Evolutionary conservation across 2,113 vertebrate genomes (phyloP), one percentile per base, ranked within the genome.

Genomic region (Rhadina sibilatrix): DNA sequence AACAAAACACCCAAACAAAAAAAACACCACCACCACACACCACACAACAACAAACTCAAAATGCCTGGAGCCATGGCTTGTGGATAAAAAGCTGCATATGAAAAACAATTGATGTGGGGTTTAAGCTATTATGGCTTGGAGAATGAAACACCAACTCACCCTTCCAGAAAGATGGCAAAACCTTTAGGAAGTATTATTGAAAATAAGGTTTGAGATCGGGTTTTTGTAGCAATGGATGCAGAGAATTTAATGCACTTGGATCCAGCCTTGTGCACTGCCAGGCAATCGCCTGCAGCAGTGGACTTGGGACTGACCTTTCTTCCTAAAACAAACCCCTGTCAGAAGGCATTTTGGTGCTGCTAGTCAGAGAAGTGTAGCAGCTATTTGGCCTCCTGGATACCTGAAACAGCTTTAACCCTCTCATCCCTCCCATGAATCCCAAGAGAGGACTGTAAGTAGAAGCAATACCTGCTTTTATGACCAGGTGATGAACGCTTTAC

Each of bases 21-120:
- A 38, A 38, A 38, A 38, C 37, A 38, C 37, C 37, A n/a, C n/a
- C n/a, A 47, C 46, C 46, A 47, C 15, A 13, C 12, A 22, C 11
- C 46, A 23, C n/a, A 49, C 47, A 25, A 23, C 22, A 49, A 53
- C 13, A 50, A 61, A 27, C 61, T 64, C 44, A 93, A 95, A 97
- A 89, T 79, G 92, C 93, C 96, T 91, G 86, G 52, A 97, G 95
- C 92, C 59, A 95, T 86, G 27, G 90, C 77, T 88, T 93, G 86
- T 87, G 92, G 91, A 96, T 90, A 94, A 93, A 97, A 97, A 97
- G 94, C 96, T 97, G 96, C 87, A 88, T 5, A 4, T 87, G 96
- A 93, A 75, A 92, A 96, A 97, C 83, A 97, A 90, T 84, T 96
- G 85, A 87, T 95, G 81, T 84, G 93, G 72, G 14, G 86, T 97